phyloP scores from a whole-genome alignment of 2,888 invertebrate species.

The Dilophus febrilis region DNA sequence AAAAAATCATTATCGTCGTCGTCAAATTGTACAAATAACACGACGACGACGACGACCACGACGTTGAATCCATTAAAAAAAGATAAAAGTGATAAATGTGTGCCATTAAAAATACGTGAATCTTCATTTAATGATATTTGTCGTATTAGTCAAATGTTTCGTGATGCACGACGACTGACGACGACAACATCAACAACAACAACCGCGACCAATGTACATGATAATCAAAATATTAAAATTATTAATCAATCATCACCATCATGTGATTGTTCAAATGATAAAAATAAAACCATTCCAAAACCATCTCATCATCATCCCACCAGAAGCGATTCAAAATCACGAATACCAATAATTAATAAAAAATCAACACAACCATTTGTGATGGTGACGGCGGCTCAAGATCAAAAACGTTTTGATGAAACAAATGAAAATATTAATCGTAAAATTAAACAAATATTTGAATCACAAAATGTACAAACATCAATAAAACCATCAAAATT shows the following conservation, averaged over 20 bases:
- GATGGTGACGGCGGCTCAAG: too few relatives aligned
- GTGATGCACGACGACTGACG: neutral
- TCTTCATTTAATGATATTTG: slow-evolving; percentile 1
- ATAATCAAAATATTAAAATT: too few relatives aligned
- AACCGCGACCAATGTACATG: neutral
- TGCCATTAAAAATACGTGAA: neutral
- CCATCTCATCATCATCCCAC: too few relatives aligned
- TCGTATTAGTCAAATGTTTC: slow-evolving; percentile 4
- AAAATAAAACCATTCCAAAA: too few relatives aligned
- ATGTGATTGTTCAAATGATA: too few relatives aligned
- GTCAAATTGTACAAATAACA: neutral
- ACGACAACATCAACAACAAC: neutral
- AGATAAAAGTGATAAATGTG: neutral
- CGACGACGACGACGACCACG: neutral
- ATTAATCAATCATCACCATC: too few relatives aligned
- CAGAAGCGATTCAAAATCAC: too few relatives aligned
- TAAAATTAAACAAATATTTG: slow-evolving; percentile 17
- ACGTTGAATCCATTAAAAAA: neutral
- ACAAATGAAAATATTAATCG: slow-evolving; percentile 15
- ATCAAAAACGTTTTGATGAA: slow-evolving; percentile 12
- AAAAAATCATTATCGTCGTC: neutral
- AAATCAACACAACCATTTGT: too few relatives aligned
- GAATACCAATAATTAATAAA: too few relatives aligned
- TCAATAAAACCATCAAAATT: too few relatives aligned
- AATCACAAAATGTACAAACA: slow-evolving; percentile 5